Evolutionary conservation across 2,888 invertebrate species (phyloP), one percentile per base, ranked within the genome.

Genomic region (Coenonympha glycerion): DNA sequence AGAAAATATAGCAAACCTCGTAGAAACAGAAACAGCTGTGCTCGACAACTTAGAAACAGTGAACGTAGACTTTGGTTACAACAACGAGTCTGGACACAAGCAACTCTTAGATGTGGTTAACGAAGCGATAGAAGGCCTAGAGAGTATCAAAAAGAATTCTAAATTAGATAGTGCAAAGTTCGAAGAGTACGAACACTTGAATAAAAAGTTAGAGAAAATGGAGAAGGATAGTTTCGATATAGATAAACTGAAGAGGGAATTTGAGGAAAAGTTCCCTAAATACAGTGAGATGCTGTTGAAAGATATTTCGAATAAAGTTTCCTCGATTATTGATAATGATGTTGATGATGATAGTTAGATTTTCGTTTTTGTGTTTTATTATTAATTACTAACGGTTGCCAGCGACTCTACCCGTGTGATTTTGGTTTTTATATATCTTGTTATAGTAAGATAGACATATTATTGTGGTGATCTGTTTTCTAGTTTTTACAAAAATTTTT

Each of bases 1-100:
- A 16, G 63, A 69, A 0, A 33, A 75, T 1, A 59, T 87, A 0
- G 56, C 62, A 6, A 60, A 77, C 1, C 56, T 87, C 0, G 62
- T 63, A 0, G 31, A 49, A 0, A 68, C 71, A 0, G 79, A 83
- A 56, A 71, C 80, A 52, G 61, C 64, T 0, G 71, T 64, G 33
- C 61, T 87, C 0, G 73, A 87, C 54, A 77, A 69, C 42, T 59
- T 87, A 0, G 67, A 76, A 19, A 71, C 76, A 0, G 79, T 75
- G 47, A 80, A 84, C 6, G 68, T 87, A 0, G 80, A 86, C 22
- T 79, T 87, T 41, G 87, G 87, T 0, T 84, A 74, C 42, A 59
- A 74, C 16, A 72, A 79, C 18, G 65, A 69, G 0, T 71, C 69
- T 0, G 85, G 86, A 0, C 84, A 84, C 46, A 69, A 76, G 36